Evolutionary conservation across 53 echinoderm and acorn worm genomes (phyloP).

Genomic region (Arbacia lixula): DNA sequence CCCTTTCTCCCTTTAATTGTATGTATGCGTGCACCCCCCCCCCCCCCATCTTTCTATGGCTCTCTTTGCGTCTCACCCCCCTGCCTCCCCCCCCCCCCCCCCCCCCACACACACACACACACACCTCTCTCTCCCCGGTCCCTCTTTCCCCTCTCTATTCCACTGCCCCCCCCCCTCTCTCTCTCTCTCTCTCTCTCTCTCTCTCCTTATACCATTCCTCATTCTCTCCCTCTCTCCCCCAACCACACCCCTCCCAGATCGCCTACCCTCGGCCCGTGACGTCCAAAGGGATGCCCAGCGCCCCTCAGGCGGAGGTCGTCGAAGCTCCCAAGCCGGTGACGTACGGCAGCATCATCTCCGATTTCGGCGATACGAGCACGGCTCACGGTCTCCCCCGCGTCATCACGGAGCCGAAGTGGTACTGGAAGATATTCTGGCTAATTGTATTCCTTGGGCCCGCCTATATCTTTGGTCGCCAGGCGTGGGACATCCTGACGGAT

Average conservation of each 20-base stretch:
- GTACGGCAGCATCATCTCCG: constrained; percentile 62
- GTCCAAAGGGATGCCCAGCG: background rate
- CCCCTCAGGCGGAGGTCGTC: too few relatives aligned
- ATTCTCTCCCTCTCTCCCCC: background rate
- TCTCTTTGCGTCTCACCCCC: too few relatives aligned
- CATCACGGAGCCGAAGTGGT: constrained; percentile 45
- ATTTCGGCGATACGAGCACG: constrained; percentile 77
- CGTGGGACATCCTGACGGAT: constrained; percentile 45
- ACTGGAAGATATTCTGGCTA: constrained; percentile 77
- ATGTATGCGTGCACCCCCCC: too few relatives aligned
- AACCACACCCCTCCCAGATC: background rate
- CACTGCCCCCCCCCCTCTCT: too few relatives aligned
- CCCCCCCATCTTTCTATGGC: too few relatives aligned
- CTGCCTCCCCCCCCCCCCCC: too few relatives aligned
- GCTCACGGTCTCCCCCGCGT: constrained; percentile 85
- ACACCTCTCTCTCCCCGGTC: too few relatives aligned
- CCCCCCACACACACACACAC: too few relatives aligned
- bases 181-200: too few relatives aligned
- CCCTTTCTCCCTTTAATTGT: too few relatives aligned
- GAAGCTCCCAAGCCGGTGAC: constrained; percentile 40
- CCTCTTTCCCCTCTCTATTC: too few relatives aligned
- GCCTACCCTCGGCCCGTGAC: background rate
- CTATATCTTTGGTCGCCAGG: constrained; percentile 65
- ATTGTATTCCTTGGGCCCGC: constrained; percentile 50
- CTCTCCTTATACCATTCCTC: background rate